A percentile compares a stretch with the other conserved stretches of the same genome.
Evolutionary conservation across 1,140 invertebrate species (phyloP).

Genomic region (Bilobella aurantiaca): DNA sequence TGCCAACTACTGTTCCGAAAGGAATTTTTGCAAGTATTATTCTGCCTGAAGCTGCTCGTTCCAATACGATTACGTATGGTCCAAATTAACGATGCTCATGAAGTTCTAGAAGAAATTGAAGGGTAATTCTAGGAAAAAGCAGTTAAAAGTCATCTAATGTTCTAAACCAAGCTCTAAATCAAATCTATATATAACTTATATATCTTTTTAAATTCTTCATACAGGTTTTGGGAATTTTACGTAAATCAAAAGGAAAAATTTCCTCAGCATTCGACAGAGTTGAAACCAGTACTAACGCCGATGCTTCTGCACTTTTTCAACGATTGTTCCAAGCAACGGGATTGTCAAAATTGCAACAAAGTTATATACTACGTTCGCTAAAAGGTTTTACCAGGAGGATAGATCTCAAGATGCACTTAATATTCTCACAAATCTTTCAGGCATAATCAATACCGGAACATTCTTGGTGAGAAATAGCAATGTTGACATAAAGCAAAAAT

Average conservation of each 20-base stretch:
- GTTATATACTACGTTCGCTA: conserved; percentile 8
- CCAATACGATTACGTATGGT: conserved; percentile 20
- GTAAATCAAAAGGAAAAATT: neutral
- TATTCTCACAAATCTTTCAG: neutral
- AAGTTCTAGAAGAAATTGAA: conserved; percentile 14
- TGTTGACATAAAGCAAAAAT: no score
- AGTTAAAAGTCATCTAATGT: no score
- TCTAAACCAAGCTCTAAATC: neutral
- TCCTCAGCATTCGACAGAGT: neutral
- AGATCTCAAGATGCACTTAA: conserved; percentile 8
- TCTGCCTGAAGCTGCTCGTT: neutral
- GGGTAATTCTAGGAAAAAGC: no score
- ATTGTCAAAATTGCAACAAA: neutral
- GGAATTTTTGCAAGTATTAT: conserved; percentile 8
- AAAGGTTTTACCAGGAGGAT: conserved; percentile 15
- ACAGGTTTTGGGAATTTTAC: conserved; percentile 27
- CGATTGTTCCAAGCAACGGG: neutral
- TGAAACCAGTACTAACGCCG: conserved; percentile 17
- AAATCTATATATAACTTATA: neutral
- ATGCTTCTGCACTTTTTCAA: conserved; percentile 16
- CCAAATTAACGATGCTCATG: conserved; percentile 19
- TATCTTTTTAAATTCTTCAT: neutral
- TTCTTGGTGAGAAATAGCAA: no score
- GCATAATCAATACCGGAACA: neutral
- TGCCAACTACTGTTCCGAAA: conserved; percentile 1